Base-by-base conservation (phyloP, 1,140 invertebrate species). In the Archegozetes longisetosus region DNA sequence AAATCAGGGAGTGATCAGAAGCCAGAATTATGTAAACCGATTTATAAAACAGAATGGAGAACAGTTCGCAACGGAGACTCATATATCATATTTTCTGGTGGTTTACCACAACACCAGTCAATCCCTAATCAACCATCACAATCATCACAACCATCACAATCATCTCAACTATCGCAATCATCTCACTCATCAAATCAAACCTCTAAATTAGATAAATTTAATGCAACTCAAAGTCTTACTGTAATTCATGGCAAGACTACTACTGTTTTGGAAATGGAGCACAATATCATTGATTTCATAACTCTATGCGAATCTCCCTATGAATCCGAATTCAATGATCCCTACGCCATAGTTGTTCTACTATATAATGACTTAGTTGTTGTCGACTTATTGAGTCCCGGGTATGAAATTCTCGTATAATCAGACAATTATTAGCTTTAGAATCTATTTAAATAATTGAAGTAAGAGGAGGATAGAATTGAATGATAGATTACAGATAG, bases 181-280 rank as follows among this genome's bases (percentile, higher is more conserved):
- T 9, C 54, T 3, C 32, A 6, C 22, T 32, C 12, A 24, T 4
- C 17, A 57, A 32, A 14, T 25, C 40, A 57, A 57, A 46, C 32
- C 6, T 9, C 9, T 12, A n/a, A 52, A 12, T n/a, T 14, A 52
- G 50, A n/a, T 12, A 86, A 58, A 79, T n/a, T n/a, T n/a, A n/a
- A n/a, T n/a, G n/a, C 85, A 20, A 88, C 90, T 59, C 92, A 92
- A 62, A 91, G 89, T 72, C 86, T 98, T 70, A 95, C 93, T 24
- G 88, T 97, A 60, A 88, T 96, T 69, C 86, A 90, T 72, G 86
- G 85, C 58, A 91, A 92, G 77, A 86, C 84, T 62, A 95, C 90
- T 47, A 97, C 93, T 1, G 91, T 97, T 54, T 76, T 98, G 64
- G 93, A 98, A 79, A 98, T 99, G 95, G 95, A 98, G 70, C 90